Evolutionary conservation across 2,888 invertebrate genomes (phyloP), one percentile per base, ranked within the genome.

Genomic region (Neoaliturus tenellus): DNA sequence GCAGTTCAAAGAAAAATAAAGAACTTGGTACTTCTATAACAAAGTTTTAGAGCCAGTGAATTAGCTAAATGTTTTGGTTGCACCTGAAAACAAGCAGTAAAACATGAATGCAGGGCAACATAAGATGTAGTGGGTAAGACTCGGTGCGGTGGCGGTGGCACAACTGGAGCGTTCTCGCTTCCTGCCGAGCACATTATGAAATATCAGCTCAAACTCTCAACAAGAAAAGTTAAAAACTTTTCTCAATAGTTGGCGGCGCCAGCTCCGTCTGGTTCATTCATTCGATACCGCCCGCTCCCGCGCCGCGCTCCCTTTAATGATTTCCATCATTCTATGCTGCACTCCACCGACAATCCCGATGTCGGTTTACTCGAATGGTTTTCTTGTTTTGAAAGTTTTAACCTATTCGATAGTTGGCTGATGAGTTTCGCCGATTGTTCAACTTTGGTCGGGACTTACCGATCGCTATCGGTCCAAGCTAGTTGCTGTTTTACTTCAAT

Each of bases 181-280:
- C 75, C 75, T 75, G 75, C 75, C 44, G 75, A 44, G 75, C 75
- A 48, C 75, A 75, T 75, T 75, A 75, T 75, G 75, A 75, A 75
- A 75, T 75, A 75, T 75, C 75, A 75, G 75, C 75, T 75, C 44
- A 41, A 75, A 75, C 75, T 75, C 75, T 75, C 39, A 75, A 75
- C 75, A 75, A 75, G 75, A 75, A 41, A 75, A 75, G 75, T 75
- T 75, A 39, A 75, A 71, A 71, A 75, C 39, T 75, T 75, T 75
- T 75, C 75, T 75, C 75, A 75, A 75, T 75, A 75, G 75, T 75
- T 41, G 3, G 75, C 48, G 75, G 75, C 75, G 75, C 75, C 75
- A 75, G 44, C 28, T 48, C 4, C 10, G 75, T 75, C 75, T 71
- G 71, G 62, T 62, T 62, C 62, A 62, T 62, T 62, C 62, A 62